Base-by-base conservation (phyloP, 2,888 invertebrate genomes). In the Tetragnatha montana region DNA sequence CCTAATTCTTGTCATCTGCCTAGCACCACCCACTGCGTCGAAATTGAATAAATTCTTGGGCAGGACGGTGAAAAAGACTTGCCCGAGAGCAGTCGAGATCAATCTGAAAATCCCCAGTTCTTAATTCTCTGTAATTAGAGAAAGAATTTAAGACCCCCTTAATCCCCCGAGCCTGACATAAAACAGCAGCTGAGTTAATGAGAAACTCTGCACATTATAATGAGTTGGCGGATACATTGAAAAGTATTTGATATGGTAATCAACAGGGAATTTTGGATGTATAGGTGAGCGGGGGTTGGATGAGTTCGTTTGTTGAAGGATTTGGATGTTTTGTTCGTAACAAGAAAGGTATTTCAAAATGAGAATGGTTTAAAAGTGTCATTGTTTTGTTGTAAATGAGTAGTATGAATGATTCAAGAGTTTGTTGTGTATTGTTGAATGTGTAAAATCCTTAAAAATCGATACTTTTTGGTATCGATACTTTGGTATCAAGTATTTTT, bases 111-210 rank as follows among this genome's bases (percentile, higher is more conserved):
- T 76, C 68, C 84, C 21, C 12, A 47, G 69, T 19, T 50, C 70
- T 85, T 85, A 85, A 85, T 85, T 85, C 70, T 50, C 35, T n/a
- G 50, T 85, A 85, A 85, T 85, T 85, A 78, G 68, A 19, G 71
- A 85, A 85, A 60, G 76, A 85, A 85, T 79, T 79, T 76, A 22
- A 78, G 49, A 14, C 22, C 22, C n/a, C 10, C 51, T 70, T 85
- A 85, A 85, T 85, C 85, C 85, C 21, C 12, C 17, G 10, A 19
- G 70, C 12, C 21, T 49, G 7, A 47, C 1, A 71, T 10, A 51
- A 79, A 71, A 19, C 8, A 73, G 69, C n/a, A 8, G 10, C n/a
- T 22, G 17, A 10, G 10, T 71, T 78, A 78, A 70, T 3, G 21
- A 35, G 35, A 22, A 47, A 75, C n/a, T n/a, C 35, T 14, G 60